Evolutionary conservation across 2,888 invertebrate genomes (phyloP).

Genomic region (Pyrochroa serraticornis): DNA sequence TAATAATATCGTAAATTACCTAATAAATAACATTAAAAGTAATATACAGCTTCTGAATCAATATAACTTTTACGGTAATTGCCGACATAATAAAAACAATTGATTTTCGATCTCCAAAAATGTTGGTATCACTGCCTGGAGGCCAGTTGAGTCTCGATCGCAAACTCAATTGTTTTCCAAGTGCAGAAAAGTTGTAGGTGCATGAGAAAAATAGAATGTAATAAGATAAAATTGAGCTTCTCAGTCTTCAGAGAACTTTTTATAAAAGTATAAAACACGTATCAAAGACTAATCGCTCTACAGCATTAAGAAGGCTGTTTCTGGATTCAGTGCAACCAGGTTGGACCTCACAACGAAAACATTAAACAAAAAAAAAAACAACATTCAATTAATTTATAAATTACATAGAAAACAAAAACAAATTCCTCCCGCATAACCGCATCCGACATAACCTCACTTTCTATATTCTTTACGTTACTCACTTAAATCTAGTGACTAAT

Average conservation of each 20-base stretch:
- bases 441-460: slow-evolving; percentile 18
- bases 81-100: too few relatives aligned
- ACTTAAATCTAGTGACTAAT: too few relatives aligned
- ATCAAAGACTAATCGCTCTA: slow-evolving; percentile 36
- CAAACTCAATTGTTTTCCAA: background rate
- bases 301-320: background rate
- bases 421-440: slow-evolving; percentile 28
- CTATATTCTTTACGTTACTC: background rate
- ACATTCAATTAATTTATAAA: slow-evolving; percentile 32
- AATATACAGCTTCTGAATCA: too few relatives aligned
- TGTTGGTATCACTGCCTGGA: background rate
- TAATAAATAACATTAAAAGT: too few relatives aligned
- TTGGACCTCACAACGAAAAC: background rate
- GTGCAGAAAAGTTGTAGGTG: too few relatives aligned
- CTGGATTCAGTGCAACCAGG: background rate
- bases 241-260: slow-evolving; percentile 29
- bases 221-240: slow-evolving; percentile 21
- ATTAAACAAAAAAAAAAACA: slow-evolving; percentile 4
- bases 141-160: background rate
- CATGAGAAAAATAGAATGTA: too few relatives aligned
- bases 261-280: slow-evolving; percentile 46
- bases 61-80: too few relatives aligned
- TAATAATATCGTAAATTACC: too few relatives aligned
- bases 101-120: too few relatives aligned
- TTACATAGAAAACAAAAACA: slow-evolving; percentile 40